Base-by-base conservation (phyloP, 2,797 vertebrate species). In the Melanotaenia maccullochi region DNA sequence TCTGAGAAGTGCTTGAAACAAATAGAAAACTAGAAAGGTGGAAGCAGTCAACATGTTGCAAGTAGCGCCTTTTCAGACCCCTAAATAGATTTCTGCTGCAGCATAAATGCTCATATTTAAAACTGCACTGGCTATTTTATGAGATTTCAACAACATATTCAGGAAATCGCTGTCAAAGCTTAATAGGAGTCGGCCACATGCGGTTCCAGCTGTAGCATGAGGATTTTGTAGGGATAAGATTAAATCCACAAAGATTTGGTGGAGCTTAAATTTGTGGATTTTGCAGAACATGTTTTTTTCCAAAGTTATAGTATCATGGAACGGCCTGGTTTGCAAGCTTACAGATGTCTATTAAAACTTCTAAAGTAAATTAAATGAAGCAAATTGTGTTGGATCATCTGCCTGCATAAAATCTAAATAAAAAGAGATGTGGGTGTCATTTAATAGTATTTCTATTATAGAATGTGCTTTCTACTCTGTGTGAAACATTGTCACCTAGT, bases 161-260 rank as follows among this genome's bases (percentile, higher is more conserved):
- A 20, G 1, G 4, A 38, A 71, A 35, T 71, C 44, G 47, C 64
- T 40, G 58, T 69, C 63, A 54, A 40, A 70, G 51, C 36, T 40
- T 55, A 20, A 66, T 56, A 33, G 71, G 65, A 67, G 68, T 30
- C 64, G 61, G 35, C 33, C 22, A n/a, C 66, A 59, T 9, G 65
- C 57, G 35, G 60, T 56, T 60, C 54, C 40, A 42, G 60, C 32
- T 9, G 9, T 3, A 60, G 70, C 24, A 7, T 1, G 32, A 58
- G 63, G 61, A 70, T 68, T 81, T 85, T 28, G 52, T 28, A 57
- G 52, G 47, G 73, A 75, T 62, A 30, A 79, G 67, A 75, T 72
- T 35, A 78, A 75, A 81, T 75, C 65, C 57, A 22, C 22, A 32
- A 75, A 67, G 56, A 74, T 73, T 80, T 81, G 18, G 51, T 16